Evolutionary conservation across 2,888 invertebrate genomes (phyloP), one percentile per base, ranked within the genome.

Genomic region (Apamea monoglypha): DNA sequence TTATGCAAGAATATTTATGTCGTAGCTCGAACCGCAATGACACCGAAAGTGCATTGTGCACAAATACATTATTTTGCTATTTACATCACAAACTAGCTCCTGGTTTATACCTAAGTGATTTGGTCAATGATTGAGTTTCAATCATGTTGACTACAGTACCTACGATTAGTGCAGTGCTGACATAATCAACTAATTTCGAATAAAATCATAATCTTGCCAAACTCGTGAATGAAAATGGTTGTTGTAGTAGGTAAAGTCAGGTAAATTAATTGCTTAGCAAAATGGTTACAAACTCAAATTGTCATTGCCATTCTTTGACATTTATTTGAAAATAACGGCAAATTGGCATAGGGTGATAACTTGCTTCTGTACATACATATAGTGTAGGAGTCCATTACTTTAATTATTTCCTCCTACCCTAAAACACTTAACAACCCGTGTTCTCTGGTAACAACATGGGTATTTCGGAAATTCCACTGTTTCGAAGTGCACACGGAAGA

Each of bases 81-180:
- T 64, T 47, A 56, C 12, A 67, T 18, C 64, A 18, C 84, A 79
- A 83, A 61, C n/a, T 29, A 21, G 36, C 25, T n/a, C 18, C 44
- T 44, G 70, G 56, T 69, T n/a, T 53, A 56, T 53, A 61, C 61
- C 18, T 16, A 63, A 36, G 36, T 79, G 29, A 59, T 82, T 81
- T 56, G 59, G 18, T 59, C 32, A 70, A 59, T 61, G 64, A 68
- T 84, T 16, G 53, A 80, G 72, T 80, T 82, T 50, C 56, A 59
- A 71, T 67, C 47, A 59, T 7, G 69, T 81, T 53, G 32, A 16
- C 50, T 25, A n/a, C 29, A 21, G 50, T 4, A 74, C 29, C 29
- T 74, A n/a, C 25, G 18, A 50, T n/a, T 56, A 67, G 44, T 40
- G 36, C 69, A n/a, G 18, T 25, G 25, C 56, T 29, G 8, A 12